Conservation (phyloP, 2,888 invertebrate genomes). For the Cheilosia scutellata region DNA sequence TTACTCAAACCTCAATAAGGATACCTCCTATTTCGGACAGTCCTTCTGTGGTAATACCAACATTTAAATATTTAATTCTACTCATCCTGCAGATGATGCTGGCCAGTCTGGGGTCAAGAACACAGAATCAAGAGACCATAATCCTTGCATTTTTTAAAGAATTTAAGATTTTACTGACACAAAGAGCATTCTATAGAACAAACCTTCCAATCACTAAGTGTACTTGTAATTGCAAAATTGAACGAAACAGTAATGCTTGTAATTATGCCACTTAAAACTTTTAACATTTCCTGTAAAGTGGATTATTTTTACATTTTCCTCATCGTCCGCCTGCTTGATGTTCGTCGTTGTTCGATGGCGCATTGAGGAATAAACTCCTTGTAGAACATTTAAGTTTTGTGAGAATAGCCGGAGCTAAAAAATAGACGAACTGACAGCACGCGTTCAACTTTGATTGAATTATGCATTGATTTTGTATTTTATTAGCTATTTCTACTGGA, state of each 20-base stretch:
- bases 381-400: constrained; percentile 18
- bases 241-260: constrained; percentile 59
- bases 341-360: constrained; percentile 28
- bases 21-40: background rate
- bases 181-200: background rate
- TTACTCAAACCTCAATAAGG: constrained; percentile 16
- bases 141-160: constrained; percentile 8
- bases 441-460: constrained; percentile 38
- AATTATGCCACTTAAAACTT: constrained; percentile 66
- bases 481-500: constrained; percentile 19
- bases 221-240: constrained; percentile 53
- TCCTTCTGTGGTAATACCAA: constrained; percentile 9
- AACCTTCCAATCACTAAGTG: background rate
- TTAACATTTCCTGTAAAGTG: constrained; percentile 52
- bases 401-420: background rate
- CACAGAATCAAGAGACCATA: background rate
- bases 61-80: constrained; percentile 24
- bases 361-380: background rate
- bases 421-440: constrained; percentile 4
- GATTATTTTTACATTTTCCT: constrained; percentile 53
- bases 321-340: constrained; percentile 1
- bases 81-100: background rate
- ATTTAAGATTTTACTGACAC: background rate
- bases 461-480: constrained; percentile 31
- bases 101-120: background rate